These are phyloP conservation scores for Macrotis lagotis DNA, from an alignment of 2,113 vertebrate genomes.

Conservation along the genomic window DNA sequence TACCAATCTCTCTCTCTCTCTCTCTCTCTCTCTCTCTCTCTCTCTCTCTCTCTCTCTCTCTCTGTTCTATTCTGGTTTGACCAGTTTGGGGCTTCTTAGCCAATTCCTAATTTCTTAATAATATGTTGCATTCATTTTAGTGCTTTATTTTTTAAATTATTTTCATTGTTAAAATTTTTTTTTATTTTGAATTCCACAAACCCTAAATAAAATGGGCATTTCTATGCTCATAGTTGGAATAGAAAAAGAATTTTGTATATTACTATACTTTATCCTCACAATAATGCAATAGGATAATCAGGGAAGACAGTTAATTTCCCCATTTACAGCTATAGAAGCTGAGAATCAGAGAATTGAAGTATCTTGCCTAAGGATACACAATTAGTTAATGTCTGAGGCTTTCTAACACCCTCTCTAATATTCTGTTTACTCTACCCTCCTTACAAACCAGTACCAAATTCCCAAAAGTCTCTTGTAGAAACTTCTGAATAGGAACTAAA, in stretches of 20 bases:
- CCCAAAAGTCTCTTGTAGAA: neutral
- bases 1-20: neutral
- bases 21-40: too few species aligned
- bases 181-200: neutral
- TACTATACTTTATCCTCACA: neutral
- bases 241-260: neutral
- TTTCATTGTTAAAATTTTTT: neutral
- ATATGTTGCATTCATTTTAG: neutral
- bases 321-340: neutral
- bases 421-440: neutral
- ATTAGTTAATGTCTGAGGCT: neutral
- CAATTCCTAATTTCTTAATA: neutral
- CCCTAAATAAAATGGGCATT: neutral
- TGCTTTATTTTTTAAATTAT: neutral
- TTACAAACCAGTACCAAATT: neutral
- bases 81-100: neutral
- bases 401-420: neutral
- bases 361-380: neutral
- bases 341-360: neutral
- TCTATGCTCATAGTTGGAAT: neutral
- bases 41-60: too few species aligned
- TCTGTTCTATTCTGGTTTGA: neutral
- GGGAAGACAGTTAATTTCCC: neutral
- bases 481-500: constrained; percentile 24
- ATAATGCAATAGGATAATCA: neutral